Conservation (phyloP, 2,113 vertebrate species). For the Poicephalus meyeri region DNA sequence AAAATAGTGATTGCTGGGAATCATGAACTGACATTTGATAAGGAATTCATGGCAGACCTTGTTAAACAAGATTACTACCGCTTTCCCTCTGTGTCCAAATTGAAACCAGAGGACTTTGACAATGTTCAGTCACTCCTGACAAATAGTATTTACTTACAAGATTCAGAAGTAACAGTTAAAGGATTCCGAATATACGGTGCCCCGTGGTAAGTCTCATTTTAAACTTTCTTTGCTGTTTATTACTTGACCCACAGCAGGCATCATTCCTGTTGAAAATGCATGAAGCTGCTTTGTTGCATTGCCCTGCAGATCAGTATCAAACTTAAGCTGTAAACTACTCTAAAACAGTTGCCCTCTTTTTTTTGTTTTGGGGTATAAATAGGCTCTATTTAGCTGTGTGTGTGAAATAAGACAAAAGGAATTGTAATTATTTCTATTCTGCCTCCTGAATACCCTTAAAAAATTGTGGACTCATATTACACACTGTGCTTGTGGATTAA, state of each 20-base stretch:
- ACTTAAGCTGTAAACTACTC: neutral
- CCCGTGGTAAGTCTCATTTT: slow-evolving; percentile 88
- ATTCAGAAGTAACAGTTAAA: slow-evolving; percentile 96
- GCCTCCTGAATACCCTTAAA: neutral
- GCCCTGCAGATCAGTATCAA: neutral
- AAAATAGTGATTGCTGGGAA: slow-evolving; percentile 99
- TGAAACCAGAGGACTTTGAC: slow-evolving; percentile 99
- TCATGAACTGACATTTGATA: slow-evolving; percentile 99
- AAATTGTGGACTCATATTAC: neutral
- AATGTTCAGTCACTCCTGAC: slow-evolving; percentile 97
- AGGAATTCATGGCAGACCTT: slow-evolving; percentile 99
- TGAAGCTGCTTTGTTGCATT: slow-evolving; percentile 15
- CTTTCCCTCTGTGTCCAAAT: slow-evolving; percentile 98
- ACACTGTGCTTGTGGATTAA: neutral
- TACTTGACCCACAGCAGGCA: neutral
- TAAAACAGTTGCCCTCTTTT: neutral
- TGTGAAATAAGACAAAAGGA: neutral
- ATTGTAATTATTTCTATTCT: neutral
- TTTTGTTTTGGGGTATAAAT: neutral
- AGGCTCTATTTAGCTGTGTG: neutral
- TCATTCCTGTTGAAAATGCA: neutral
- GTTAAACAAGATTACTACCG: slow-evolving; percentile 99
- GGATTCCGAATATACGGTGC: slow-evolving; percentile 98
- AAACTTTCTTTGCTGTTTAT: slow-evolving; percentile 15
- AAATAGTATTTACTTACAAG: slow-evolving; percentile 99